Percentiles rank a stretch among this genome's conserved stretches.
Conservation (phyloP, 1,140 invertebrate species). For the Venturia canescens region DNA sequence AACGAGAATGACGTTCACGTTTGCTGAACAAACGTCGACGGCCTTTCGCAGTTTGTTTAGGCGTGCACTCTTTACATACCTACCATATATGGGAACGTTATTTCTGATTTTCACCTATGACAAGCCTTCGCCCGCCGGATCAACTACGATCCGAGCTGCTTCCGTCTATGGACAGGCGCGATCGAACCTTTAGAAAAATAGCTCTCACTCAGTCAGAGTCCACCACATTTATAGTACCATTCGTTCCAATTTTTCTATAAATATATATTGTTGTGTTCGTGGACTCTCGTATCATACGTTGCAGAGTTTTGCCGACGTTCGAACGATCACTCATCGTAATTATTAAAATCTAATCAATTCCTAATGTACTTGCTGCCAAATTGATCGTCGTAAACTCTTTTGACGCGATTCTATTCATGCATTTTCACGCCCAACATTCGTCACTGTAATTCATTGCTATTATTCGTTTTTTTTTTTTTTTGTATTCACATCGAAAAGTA, state of each 20-base stretch:
- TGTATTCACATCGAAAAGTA: too few species aligned
- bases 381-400: neutral
- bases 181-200: slow-evolving; percentile 26
- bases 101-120: slow-evolving; percentile 10
- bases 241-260: neutral
- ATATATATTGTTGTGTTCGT: neutral
- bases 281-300: neutral
- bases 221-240: neutral
- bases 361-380: neutral
- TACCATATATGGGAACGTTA: slow-evolving; percentile 5
- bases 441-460: neutral
- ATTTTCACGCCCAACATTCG: neutral
- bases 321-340: neutral
- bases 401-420: neutral
- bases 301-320: too few species aligned
- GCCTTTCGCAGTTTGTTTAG: slow-evolving; percentile 41
- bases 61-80: slow-evolving; percentile 28
- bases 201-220: neutral
- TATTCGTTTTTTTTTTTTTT: too few species aligned
- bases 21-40: slow-evolving; percentile 33
- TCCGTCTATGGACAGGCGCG: neutral
- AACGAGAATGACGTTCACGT: slow-evolving; percentile 26
- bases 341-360: neutral
- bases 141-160: neutral
- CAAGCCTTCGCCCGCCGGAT: neutral